Base-by-base conservation (phyloP, 2,113 vertebrate species). In the Chascanopsetta lugubris region DNA sequence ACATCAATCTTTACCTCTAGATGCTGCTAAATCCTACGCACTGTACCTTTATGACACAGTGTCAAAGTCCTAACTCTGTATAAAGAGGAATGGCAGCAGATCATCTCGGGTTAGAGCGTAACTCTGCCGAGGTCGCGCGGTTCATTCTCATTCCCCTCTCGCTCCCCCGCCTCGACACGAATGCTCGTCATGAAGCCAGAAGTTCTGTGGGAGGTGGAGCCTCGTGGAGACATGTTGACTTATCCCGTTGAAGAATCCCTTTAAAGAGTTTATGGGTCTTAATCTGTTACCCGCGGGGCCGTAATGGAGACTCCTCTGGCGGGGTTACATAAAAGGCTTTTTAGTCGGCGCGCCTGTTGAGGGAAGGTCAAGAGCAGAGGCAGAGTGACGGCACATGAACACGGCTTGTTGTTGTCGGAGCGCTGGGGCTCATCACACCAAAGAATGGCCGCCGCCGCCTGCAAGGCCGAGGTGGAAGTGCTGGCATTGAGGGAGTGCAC, bases 361-460 rank as follows among this genome's bases (percentile, higher is more conserved):
- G 70, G n/a, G 81, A 89, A 89, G 88, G 83, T 89, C 85, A 83
- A 84, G 70, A 40, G 63, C 61, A 69, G 80, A 84, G n/a, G 79
- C 77, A 72, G 72, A 86, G 76, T 25, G 40, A 80, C 77, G 61
- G 81, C 71, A 74, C 75, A 77, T 85, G 66, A 85, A 80, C 56
- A 69, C 65, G 75, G 68, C 51, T 59, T 53, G 79, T 76, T 79
- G 83, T 75, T 65, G 62, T 57, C 49, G 62, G 64, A 69, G 70
- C 74, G 61, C 56, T 11, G 72, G 53, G 63, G 47, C 68, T 68
- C 61, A 69, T 73, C 83, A 79, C 82, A 82, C 85, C 84, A 85
- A 85, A 58, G 80, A 80, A 87, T 79, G 71, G 83, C 72, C 74
- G 63, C 58, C 56, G 79, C 61, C 29, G 70, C 71, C 20, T 72